Evolutionary conservation across 2,113 vertebrate species (phyloP).

Genomic region (Chlorodrepanis virens): DNA sequence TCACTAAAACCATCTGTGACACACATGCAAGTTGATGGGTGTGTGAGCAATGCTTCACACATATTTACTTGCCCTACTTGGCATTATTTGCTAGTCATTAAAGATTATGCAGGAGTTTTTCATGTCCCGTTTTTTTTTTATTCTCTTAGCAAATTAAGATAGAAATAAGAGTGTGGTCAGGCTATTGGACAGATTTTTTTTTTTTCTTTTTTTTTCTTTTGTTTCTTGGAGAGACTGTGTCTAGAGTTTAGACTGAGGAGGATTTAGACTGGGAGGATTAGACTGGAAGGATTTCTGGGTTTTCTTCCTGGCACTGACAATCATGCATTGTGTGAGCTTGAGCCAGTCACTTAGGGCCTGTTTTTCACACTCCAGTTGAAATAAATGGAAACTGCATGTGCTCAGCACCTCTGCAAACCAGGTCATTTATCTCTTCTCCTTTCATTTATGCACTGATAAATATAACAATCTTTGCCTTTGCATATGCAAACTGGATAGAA

Average conservation of each 20-base stretch:
- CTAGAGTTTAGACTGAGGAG: not conserved
- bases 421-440: constrained; percentile 23
- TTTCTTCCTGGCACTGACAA: constrained; percentile 46
- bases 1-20: constrained; percentile 10
- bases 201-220: too few species aligned
- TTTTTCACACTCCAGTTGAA: constrained; percentile 61
- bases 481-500: not conserved
- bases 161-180: not conserved
- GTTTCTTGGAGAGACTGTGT: not conserved
- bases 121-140: not conserved
- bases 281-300: constrained; percentile 33
- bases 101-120: not conserved
- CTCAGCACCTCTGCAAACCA: constrained; percentile 52
- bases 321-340: constrained; percentile 41
- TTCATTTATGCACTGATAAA: constrained; percentile 49
- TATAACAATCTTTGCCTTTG: not conserved
- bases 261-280: constrained; percentile 44
- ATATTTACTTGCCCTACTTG: constrained; percentile 38
- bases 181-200: not conserved
- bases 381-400: constrained; percentile 43
- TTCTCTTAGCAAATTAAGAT: not conserved
- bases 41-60: not conserved
- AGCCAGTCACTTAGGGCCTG: constrained; percentile 36
- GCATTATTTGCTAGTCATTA: constrained; percentile 46
- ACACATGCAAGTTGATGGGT: not conserved